Conservation (phyloP, 2,888 invertebrate genomes). For the Leucophenga montana region DNA sequence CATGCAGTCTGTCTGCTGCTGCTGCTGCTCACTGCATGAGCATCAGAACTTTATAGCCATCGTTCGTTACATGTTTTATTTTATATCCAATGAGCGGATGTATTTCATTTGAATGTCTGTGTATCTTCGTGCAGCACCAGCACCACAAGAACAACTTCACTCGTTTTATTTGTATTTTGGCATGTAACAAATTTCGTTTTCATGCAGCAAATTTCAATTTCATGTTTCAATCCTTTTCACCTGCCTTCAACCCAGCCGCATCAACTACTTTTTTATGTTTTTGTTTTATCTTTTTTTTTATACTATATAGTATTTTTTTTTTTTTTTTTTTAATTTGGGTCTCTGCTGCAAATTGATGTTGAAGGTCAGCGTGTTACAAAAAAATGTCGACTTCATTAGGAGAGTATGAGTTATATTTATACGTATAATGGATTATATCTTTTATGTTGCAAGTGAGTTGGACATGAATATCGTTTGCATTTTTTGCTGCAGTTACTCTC, state of each 20-base stretch:
- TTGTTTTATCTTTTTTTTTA: too few relatives aligned
- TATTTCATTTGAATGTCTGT: neutral
- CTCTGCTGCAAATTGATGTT: conserved; percentile 53
- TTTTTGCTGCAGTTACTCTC: too few relatives aligned
- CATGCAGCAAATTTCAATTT: conserved; percentile 65
- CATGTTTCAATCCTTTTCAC: conserved; percentile 50
- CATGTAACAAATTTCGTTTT: conserved; percentile 64
- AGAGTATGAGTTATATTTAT: neutral
- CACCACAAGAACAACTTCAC: conserved; percentile 32
- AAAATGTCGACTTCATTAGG: conserved; percentile 41
- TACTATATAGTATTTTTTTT: too few relatives aligned
- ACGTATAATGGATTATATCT: too few relatives aligned
- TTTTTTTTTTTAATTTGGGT: conserved; percentile 35
- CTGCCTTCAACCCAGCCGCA: conserved; percentile 42
- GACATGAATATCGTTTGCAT: too few relatives aligned
- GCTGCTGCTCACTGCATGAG: neutral
- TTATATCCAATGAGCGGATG: conserved; percentile 21
- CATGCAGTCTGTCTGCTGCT: neutral
- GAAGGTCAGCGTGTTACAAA: conserved; percentile 64
- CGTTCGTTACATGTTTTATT: neutral
- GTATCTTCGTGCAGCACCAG: neutral
- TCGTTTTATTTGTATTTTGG: conserved; percentile 43
- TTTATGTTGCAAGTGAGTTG: too few relatives aligned
- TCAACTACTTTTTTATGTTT: conserved; percentile 32
- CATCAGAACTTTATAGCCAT: too few relatives aligned